Conservation (phyloP, 64 coral and sea anemone species). For the Montipora sp. region DNA sequence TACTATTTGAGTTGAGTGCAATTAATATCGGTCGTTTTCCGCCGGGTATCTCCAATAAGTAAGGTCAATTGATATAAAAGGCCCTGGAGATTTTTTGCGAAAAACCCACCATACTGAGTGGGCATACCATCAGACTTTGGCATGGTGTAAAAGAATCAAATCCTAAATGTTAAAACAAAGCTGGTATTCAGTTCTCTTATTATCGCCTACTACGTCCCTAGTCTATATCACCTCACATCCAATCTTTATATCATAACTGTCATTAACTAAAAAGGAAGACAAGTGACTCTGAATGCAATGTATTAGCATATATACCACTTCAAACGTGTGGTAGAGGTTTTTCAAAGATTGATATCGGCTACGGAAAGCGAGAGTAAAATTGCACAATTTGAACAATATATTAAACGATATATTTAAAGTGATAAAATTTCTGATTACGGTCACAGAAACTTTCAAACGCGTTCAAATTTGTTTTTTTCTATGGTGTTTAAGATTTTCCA, state of each 20-base stretch:
- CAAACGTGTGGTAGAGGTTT: constrained; percentile 33
- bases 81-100: not conserved
- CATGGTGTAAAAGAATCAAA: not conserved
- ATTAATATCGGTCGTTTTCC: constrained; percentile 32
- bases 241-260: constrained; percentile 17
- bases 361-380: not conserved
- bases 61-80: not conserved
- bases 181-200: not conserved
- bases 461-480: not conserved
- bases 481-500: not conserved
- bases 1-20: constrained; percentile 28
- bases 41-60: not conserved
- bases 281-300: constrained; percentile 22
- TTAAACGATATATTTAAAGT: constrained; percentile 30
- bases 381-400: constrained; percentile 50
- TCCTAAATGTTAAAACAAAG: constrained; percentile 1
- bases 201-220: not conserved
- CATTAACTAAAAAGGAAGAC: constrained; percentile 33
- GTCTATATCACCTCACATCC: not conserved
- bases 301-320: constrained; percentile 52
- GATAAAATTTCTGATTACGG: not conserved
- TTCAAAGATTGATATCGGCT: constrained; percentile 26
- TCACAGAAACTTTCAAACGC: not conserved
- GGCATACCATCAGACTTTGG: not conserved
- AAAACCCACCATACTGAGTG: not conserved